Evolutionary conservation across 2,797 vertebrate species (phyloP).

Genomic region (Oreonectes daqikongensis): DNA sequence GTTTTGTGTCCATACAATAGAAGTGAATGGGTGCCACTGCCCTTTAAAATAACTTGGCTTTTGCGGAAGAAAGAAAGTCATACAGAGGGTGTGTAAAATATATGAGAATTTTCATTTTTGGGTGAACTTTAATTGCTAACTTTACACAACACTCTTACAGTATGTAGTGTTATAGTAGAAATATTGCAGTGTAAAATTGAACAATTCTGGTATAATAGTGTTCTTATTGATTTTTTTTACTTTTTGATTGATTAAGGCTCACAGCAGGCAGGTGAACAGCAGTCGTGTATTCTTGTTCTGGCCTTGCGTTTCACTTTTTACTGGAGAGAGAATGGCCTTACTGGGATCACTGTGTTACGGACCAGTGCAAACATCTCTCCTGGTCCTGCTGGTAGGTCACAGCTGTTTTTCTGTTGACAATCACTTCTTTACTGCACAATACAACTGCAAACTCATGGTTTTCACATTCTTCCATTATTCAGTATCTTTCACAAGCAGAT

Average conservation of each 20-base stretch:
- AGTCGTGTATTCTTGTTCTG: constrained; percentile 80
- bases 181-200: too few species aligned
- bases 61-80: too few species aligned
- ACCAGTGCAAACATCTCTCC: constrained; percentile 71
- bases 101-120: too few species aligned
- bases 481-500: constrained; percentile 79
- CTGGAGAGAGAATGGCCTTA: constrained; percentile 82
- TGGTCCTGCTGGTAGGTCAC: constrained; percentile 42
- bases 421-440: neutral
- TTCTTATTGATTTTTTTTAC: neutral
- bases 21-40: too few species aligned
- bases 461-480: constrained; percentile 30
- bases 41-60: too few species aligned
- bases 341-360: constrained; percentile 73
- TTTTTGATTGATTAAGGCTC: neutral
- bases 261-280: constrained; percentile 70
- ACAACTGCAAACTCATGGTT: neutral
- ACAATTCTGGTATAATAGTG: neutral
- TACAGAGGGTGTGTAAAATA: too few species aligned
- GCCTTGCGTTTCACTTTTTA: constrained; percentile 83
- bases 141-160: too few species aligned
- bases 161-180: neutral
- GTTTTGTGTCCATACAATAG: too few species aligned
- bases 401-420: neutral
- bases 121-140: too few species aligned